These are phyloP conservation scores for Propithecus perrieri DNA, from an alignment of 2,797 vertebrate genomes.

Conservation along the genomic window DNA sequence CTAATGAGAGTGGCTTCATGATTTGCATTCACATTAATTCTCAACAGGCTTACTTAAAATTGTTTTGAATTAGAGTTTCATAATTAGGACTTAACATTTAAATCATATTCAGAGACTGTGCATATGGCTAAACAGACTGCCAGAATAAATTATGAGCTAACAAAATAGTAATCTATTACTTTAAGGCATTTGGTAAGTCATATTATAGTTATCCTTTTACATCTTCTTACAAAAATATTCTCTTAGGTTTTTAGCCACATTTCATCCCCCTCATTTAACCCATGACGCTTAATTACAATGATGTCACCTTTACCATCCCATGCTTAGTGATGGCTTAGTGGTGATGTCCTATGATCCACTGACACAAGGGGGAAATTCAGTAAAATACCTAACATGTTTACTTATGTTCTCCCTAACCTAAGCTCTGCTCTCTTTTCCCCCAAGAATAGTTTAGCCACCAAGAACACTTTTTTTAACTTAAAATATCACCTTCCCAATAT, in stretches of 20 bases:
- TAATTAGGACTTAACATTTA: slow-evolving; percentile 76
- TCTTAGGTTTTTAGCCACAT: slow-evolving; percentile 3
- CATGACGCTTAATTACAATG: not conserved
- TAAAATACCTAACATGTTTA: not conserved
- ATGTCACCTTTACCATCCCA: not conserved
- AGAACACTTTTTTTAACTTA: not conserved
- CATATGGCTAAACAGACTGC: slow-evolving; percentile 75
- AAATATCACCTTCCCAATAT: not conserved
- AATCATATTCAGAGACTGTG: slow-evolving; percentile 72
- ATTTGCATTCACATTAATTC: slow-evolving; percentile 69
- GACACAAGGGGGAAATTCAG: not conserved
- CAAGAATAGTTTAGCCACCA: not conserved
- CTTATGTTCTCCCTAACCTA: not conserved
- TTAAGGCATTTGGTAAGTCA: slow-evolving; percentile 56
- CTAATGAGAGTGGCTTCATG: slow-evolving; percentile 55
- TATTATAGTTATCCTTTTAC: slow-evolving; percentile 15
- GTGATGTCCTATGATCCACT: not conserved
- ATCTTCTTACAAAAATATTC: slow-evolving; percentile 52
- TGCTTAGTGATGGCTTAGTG: not conserved
- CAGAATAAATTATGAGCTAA: slow-evolving; percentile 73
- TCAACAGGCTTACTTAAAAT: slow-evolving; percentile 63
- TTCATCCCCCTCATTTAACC: not conserved
- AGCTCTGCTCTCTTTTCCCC: not conserved
- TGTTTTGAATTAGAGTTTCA: slow-evolving; percentile 75
- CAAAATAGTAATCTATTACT: slow-evolving; percentile 67